Evolutionary conservation across 2,797 vertebrate genomes (phyloP).

Genomic region (Galagoides demidoff): DNA sequence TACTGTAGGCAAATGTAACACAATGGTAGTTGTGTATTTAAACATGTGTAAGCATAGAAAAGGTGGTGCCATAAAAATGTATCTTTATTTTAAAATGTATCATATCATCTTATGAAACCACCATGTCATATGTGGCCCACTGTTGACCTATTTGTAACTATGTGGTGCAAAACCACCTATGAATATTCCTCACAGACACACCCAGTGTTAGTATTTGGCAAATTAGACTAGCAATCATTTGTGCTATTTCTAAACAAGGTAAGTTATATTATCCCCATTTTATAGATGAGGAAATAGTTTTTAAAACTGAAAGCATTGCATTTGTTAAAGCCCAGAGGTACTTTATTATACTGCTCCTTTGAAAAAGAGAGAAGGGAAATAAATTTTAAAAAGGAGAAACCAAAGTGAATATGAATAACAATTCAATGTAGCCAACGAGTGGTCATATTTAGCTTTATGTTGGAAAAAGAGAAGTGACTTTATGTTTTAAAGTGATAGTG

Average conservation of each 20-base stretch:
- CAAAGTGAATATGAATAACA: neutral
- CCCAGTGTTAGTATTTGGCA: neutral
- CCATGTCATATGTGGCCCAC: neutral
- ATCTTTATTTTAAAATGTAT: too few relatives aligned
- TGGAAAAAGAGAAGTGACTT: conserved; percentile 58
- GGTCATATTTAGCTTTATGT: conserved; percentile 61
- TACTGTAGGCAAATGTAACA: neutral
- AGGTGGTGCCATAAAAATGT: neutral
- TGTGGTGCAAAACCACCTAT: neutral
- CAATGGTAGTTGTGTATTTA: neutral
- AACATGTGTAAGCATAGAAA: neutral
- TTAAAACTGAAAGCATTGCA: neutral
- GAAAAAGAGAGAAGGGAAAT: neutral
- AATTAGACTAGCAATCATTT: neutral
- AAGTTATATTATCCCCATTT: neutral
- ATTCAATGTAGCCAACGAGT: conserved; percentile 43
- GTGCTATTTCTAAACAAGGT: neutral
- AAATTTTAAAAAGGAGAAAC: neutral
- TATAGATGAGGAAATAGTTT: neutral
- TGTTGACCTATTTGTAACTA: neutral
- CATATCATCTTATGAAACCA: neutral
- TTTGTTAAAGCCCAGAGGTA: neutral
- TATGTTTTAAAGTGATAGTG: conserved; percentile 51
- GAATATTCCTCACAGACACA: neutral
- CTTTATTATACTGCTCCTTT: conserved; percentile 2